phyloP scores from a whole-genome alignment of 2,888 invertebrate species.

The Clivina fossor region DNA sequence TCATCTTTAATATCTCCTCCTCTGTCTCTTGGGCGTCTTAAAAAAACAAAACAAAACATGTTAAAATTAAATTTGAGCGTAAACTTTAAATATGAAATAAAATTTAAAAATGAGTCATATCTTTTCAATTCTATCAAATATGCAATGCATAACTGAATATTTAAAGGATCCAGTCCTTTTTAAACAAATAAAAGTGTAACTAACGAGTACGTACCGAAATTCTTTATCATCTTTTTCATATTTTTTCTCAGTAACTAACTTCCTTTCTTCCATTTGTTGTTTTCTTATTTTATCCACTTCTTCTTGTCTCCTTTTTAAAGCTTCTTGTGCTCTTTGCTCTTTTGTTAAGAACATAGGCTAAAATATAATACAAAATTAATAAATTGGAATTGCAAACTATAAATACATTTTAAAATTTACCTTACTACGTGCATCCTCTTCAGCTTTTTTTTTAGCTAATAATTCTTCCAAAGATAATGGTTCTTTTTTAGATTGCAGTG shows the following conservation, averaged over 20 bases:
- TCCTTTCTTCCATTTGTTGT: slow-evolving; percentile 66
- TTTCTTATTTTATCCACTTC: slow-evolving; percentile 82
- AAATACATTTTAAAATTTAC: slow-evolving; percentile 48
- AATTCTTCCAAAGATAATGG: slow-evolving; percentile 96
- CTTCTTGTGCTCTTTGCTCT: slow-evolving; percentile 89
- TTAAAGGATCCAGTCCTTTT: no score
- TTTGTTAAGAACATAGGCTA: slow-evolving; percentile 94
- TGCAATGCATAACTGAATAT: no score
- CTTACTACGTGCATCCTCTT: slow-evolving; percentile 91
- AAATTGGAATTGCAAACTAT: not conserved
- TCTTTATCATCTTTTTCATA: slow-evolving; percentile 48
- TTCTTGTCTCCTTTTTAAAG: slow-evolving; percentile 84
- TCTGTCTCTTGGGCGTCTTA: slow-evolving; percentile 56
- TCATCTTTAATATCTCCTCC: slow-evolving; percentile 54
- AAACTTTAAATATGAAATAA: slow-evolving; percentile 18
- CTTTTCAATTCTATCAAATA: no score
- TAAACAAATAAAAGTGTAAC: not conserved
- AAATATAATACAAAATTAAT: slow-evolving; percentile 39
- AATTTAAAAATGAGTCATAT: no score
- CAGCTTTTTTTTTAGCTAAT: slow-evolving; percentile 92
- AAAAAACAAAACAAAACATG: slow-evolving; percentile 45
- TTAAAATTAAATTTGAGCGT: no score
- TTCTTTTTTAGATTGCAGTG: slow-evolving; percentile 62
- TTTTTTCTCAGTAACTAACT: slow-evolving; percentile 43
- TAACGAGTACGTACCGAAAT: slow-evolving; percentile 33